Percentiles rank a stretch among this genome's conserved stretches.
Conservation (phyloP, 2,113 vertebrate genomes). For the Hypocryptadius cinnamomeus region DNA sequence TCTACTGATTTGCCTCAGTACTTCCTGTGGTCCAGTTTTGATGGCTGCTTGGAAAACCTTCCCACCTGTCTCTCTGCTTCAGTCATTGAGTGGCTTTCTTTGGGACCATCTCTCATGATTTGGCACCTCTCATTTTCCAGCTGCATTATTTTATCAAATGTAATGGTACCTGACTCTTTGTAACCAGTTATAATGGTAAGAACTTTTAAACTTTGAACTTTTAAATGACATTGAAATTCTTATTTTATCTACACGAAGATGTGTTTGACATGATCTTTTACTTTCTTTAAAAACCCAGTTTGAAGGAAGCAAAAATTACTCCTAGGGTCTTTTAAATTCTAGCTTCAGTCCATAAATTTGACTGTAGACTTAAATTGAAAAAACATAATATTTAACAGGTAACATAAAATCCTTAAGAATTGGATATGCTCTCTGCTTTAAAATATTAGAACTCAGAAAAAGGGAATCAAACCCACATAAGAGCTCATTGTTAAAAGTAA, state of each 20-base stretch:
- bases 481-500: background rate
- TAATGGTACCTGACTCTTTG: background rate
- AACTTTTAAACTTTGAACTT: background rate
- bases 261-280: background rate
- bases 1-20: background rate
- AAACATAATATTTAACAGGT: slow-evolving; percentile 16
- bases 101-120: background rate
- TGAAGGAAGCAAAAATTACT: background rate
- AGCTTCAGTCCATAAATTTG: slow-evolving; percentile 11
- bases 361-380: slow-evolving; percentile 9
- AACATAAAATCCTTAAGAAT: background rate
- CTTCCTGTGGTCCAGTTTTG: background rate
- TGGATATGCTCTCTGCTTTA: background rate
- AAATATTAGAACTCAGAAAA: background rate
- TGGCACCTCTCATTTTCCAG: background rate
- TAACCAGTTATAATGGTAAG: background rate
- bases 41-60: background rate
- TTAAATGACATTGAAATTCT: background rate
- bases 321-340: background rate
- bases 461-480: background rate
- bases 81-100: background rate
- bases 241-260: background rate
- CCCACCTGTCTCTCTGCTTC: background rate
- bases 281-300: background rate
- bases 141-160: background rate